Percentiles rank a stretch among this genome's conserved stretches.
These are phyloP conservation scores for Eciton burchellii DNA, from an alignment of 1,140 invertebrate species.

Conservation along the genomic window DNA sequence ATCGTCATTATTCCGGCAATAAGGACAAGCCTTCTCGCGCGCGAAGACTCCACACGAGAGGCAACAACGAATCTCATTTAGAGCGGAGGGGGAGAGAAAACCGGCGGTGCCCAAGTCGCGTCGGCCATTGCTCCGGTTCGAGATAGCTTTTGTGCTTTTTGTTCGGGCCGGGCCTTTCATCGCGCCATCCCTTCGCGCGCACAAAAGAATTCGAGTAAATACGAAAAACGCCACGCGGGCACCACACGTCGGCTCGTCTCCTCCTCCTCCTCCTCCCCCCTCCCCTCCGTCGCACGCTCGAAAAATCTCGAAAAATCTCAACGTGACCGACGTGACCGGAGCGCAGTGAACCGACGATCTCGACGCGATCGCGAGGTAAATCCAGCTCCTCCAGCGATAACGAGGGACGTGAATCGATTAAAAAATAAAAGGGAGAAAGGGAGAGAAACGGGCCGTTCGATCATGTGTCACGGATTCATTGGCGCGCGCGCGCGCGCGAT, in stretches of 20 bases:
- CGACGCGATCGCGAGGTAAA: slow-evolving; percentile 5
- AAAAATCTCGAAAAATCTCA: slow-evolving; percentile 51
- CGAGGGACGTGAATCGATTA: slow-evolving; percentile 44
- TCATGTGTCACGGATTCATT: no score
- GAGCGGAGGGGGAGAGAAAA: no score
- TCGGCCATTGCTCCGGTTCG: slow-evolving; percentile 47
- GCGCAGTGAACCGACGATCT: no score
- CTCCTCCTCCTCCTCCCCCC: no score
- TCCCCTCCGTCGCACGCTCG: slow-evolving; percentile 9
- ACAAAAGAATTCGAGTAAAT: slow-evolving; percentile 56
- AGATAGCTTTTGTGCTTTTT: slow-evolving; percentile 56
- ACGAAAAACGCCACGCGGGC: slow-evolving; percentile 50
- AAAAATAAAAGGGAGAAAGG: slow-evolving; percentile 18
- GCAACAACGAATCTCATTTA: slow-evolving; percentile 49
- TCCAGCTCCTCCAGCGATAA: background rate
- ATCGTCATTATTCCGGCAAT: slow-evolving; percentile 46
- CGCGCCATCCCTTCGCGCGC: slow-evolving; percentile 42
- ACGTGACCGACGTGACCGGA: slow-evolving; percentile 13
- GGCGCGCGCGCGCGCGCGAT: background rate
- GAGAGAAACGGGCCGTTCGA: no score
- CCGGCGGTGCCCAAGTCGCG: slow-evolving; percentile 32
- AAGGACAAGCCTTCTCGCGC: slow-evolving; percentile 18
- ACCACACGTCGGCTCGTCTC: background rate
- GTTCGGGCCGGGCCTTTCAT: slow-evolving; percentile 38
- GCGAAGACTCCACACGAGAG: slow-evolving; percentile 7